Evolutionary conservation across 2,113 vertebrate genomes (phyloP).

Genomic region (Rutilus rutilus): DNA sequence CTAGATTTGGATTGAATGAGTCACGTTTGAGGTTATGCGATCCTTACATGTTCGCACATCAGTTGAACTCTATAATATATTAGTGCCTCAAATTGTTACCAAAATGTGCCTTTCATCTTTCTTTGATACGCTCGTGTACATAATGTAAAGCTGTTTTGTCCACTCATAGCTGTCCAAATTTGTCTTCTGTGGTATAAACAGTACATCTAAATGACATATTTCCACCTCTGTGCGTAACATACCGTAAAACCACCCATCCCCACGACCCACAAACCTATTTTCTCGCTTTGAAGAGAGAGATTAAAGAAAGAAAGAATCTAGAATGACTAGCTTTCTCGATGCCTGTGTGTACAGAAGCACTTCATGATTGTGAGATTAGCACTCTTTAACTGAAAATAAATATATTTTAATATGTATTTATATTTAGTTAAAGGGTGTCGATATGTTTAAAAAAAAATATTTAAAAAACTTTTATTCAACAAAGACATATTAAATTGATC

Average conservation of each 20-base stretch:
- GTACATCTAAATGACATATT: neutral
- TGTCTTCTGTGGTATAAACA: neutral
- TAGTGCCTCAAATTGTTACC: neutral
- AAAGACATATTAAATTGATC: too few relatives aligned
- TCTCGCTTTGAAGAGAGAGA: neutral
- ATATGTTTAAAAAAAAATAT: too few relatives aligned
- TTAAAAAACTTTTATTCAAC: too few relatives aligned
- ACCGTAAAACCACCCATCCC: neutral
- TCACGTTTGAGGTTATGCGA: neutral
- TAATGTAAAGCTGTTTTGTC: neutral
- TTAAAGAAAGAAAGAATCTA: neutral
- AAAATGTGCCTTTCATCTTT: neutral
- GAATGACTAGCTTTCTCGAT: neutral
- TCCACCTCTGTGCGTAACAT: neutral
- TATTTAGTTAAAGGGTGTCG: too few relatives aligned
- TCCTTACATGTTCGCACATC: neutral
- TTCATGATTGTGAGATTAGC: neutral
- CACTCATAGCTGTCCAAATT: neutral
- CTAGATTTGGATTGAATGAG: neutral
- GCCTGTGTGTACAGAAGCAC: neutral
- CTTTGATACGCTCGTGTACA: neutral
- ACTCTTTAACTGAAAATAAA: neutral
- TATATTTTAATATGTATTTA: too few relatives aligned
- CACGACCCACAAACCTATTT: neutral
- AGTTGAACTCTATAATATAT: neutral